These are phyloP conservation scores for Vanessa tameamea DNA, from an alignment of 1,140 invertebrate genomes.

Conservation along the genomic window DNA sequence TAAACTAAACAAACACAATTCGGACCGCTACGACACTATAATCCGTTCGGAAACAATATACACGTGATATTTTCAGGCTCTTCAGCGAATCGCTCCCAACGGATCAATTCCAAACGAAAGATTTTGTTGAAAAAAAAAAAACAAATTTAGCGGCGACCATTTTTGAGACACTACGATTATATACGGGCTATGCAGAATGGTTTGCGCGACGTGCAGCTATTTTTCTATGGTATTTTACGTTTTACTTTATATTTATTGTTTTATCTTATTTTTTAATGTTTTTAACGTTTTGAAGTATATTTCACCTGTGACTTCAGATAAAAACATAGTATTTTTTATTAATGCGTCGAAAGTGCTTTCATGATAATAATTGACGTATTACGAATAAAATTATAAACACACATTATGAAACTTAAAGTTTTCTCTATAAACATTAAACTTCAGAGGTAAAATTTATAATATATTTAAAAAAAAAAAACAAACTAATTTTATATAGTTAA, in stretches of 20 bases:
- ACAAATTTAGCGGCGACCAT: constrained; percentile 25
- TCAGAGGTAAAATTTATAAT: too few species aligned
- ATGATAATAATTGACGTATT: too few species aligned
- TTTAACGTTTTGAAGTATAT: too few species aligned
- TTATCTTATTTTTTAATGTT: background rate
- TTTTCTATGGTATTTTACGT: background rate
- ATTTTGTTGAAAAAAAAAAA: constrained; percentile 32
- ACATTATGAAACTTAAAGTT: too few species aligned
- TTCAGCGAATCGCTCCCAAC: constrained; percentile 52
- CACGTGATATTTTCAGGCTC: constrained; percentile 55
- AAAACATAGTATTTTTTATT: too few species aligned
- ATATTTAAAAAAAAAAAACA: too few species aligned
- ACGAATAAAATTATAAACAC: too few species aligned
- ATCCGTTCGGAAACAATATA: constrained; percentile 58
- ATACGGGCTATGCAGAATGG: background rate
- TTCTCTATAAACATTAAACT: too few species aligned
- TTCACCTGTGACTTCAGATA: too few species aligned
- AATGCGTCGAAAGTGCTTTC: too few species aligned
- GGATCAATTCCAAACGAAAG: constrained; percentile 50
- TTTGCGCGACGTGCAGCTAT: background rate
- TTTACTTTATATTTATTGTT: background rate
- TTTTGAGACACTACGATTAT: constrained; percentile 24
- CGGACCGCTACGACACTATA: constrained; percentile 40
- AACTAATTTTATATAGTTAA: too few species aligned
- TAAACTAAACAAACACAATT: constrained; percentile 47